phyloP scores from a whole-genome alignment of 2,797 vertebrate genomes.

The Eulemur mongoz region DNA sequence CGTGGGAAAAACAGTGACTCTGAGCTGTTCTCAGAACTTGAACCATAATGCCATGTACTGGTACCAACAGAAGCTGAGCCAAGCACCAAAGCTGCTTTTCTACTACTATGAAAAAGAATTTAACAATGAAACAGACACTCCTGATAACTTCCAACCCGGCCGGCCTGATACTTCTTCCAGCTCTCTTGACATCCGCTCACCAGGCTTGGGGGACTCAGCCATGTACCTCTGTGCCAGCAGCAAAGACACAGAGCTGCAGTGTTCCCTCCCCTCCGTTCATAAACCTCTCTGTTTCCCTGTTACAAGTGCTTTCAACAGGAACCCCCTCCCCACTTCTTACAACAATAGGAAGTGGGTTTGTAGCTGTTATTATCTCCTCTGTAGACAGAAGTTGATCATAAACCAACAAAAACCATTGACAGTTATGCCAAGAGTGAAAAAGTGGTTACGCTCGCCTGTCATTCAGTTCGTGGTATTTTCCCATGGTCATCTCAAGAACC shows the following conservation, averaged over 20 bases:
- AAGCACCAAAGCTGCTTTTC: conserved; percentile 49
- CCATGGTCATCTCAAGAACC: neutral
- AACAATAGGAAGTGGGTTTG: conserved; percentile 20
- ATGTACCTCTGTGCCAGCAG: conserved; percentile 50
- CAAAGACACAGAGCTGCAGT: neutral
- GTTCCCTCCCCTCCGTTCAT: neutral
- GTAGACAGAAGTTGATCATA: neutral
- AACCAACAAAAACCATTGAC: neutral
- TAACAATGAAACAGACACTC: neutral
- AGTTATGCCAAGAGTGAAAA: neutral
- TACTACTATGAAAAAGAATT: neutral
- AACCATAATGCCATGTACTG: neutral
- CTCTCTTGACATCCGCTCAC: neutral
- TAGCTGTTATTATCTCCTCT: neutral
- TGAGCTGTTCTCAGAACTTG: conserved; percentile 55
- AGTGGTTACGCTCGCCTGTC: fast-evolving
- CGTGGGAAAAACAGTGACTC: neutral
- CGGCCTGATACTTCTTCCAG: neutral
- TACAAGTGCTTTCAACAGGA: neutral
- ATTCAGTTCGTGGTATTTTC: neutral
- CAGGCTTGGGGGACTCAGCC: neutral
- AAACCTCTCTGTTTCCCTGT: conserved; percentile 17
- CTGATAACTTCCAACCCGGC: neutral
- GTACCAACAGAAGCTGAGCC: conserved; percentile 53
- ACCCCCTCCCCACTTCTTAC: neutral